Evolutionary conservation across 1,140 invertebrate species (phyloP).

Genomic region (Phortica variegata): DNA sequence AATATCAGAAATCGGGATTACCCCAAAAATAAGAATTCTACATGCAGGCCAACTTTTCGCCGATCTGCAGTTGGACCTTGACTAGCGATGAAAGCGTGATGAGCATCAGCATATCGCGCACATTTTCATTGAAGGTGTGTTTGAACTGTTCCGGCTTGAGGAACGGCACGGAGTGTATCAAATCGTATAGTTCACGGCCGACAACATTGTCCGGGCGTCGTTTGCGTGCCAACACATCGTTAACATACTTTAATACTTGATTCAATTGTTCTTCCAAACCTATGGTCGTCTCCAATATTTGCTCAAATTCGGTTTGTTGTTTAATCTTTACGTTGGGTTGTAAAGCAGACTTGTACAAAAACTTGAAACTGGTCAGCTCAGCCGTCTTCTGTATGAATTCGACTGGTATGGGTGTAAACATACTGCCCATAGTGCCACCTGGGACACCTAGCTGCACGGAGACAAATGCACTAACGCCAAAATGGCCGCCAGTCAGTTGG

Average conservation of each 20-base stretch:
- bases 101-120: constrained; percentile 33
- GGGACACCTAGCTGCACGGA: constrained; percentile 32
- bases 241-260: constrained; percentile 31
- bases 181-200: constrained; percentile 24
- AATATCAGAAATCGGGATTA: too few species aligned
- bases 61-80: constrained; percentile 30
- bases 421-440: constrained; percentile 29
- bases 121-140: constrained; percentile 27
- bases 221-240: constrained; percentile 33
- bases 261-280: constrained; percentile 27
- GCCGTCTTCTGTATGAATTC: constrained; percentile 9
- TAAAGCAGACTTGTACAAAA: constrained; percentile 24
- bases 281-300: constrained; percentile 20
- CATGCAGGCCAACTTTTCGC: constrained; percentile 28
- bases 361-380: constrained; percentile 20
- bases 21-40: constrained; percentile 9
- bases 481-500: constrained; percentile 11
- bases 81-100: constrained; percentile 33
- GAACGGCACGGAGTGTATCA: constrained; percentile 28
- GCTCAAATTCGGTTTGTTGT: constrained; percentile 23
- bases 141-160: constrained; percentile 30
- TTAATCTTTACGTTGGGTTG: constrained; percentile 17
- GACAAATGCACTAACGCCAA: constrained; percentile 26
- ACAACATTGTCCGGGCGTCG: constrained; percentile 26
- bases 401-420: constrained; percentile 29